These are phyloP conservation scores for Craseonycteris thonglongyai DNA, from an alignment of 2,113 vertebrate species.

Conservation along the genomic window DNA sequence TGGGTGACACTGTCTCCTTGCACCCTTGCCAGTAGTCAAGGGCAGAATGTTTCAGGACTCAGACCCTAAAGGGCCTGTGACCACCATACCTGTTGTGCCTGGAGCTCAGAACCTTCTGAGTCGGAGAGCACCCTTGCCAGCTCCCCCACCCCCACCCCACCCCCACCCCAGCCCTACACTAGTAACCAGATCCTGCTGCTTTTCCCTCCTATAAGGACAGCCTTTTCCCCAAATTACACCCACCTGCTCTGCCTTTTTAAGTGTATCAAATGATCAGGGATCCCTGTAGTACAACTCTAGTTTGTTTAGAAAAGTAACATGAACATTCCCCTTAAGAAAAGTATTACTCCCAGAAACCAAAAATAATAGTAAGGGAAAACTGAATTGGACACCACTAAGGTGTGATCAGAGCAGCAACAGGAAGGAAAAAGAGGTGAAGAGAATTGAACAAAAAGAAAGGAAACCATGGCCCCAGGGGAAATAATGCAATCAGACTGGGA, in stretches of 20 bases:
- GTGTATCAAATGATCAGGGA: neutral
- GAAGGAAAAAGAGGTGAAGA: conserved; percentile 7
- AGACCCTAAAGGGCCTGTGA: neutral
- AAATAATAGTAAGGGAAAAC: neutral
- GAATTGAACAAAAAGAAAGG: neutral
- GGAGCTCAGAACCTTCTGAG: neutral
- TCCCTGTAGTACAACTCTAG: neutral
- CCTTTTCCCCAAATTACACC: neutral
- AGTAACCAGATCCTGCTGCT: neutral
- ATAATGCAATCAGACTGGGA: neutral
- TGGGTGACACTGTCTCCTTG: neutral
- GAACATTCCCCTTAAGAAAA: neutral
- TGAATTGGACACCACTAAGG: neutral
- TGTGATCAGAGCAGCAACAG: neutral
- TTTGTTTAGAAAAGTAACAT: neutral
- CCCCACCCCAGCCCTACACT: neutral
- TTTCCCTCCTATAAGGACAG: neutral
- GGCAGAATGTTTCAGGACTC: neutral
- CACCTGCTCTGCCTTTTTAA: neutral
- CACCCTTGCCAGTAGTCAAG: neutral
- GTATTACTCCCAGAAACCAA: neutral
- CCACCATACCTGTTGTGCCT: too few relatives aligned
- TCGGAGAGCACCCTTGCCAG: neutral
- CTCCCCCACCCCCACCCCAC: too few relatives aligned
- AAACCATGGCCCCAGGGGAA: neutral